These are phyloP conservation scores for Hirtodrosophila confusa DNA, from an alignment of 2,888 invertebrate genomes.

Conservation along the genomic window DNA sequence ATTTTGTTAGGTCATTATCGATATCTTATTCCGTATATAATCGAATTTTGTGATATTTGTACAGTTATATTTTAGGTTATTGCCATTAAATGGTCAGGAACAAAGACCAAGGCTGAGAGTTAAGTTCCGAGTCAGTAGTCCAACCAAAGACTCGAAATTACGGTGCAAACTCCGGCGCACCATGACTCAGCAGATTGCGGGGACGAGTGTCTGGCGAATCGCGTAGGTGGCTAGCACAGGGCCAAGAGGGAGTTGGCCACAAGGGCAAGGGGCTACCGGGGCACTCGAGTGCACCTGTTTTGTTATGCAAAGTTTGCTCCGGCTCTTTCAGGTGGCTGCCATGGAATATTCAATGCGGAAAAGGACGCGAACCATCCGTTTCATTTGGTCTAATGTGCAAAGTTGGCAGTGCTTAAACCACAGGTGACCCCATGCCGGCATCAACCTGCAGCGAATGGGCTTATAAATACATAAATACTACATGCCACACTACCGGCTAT, in stretches of 20 bases:
- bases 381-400: conserved; percentile 60
- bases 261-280: conserved; percentile 1
- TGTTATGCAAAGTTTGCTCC: conserved; percentile 65
- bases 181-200: conserved; percentile 52
- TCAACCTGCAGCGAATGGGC: conserved; percentile 38
- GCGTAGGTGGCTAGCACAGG: conserved; percentile 39
- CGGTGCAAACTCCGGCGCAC: conserved; percentile 5
- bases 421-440: conserved; percentile 40
- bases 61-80: conserved; percentile 4
- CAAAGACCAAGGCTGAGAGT: conserved; percentile 11
- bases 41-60: no score
- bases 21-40: no score
- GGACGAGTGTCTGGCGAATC: conserved; percentile 27
- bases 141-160: conserved; percentile 9
- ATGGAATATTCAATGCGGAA: conserved; percentile 55
- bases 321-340: conserved; percentile 54
- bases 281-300: conserved; percentile 65
- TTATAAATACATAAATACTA: conserved; percentile 57
- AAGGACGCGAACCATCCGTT: conserved; percentile 46
- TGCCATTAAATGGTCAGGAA: conserved; percentile 11
- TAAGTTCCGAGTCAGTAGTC: background rate
- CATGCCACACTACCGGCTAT: background rate
- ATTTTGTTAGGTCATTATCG: conserved; percentile 5
- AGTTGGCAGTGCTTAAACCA: conserved; percentile 42
- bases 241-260: conserved; percentile 20